phyloP scores from a whole-genome alignment of 1,140 invertebrate species.

The Drosophila repleta region DNA sequence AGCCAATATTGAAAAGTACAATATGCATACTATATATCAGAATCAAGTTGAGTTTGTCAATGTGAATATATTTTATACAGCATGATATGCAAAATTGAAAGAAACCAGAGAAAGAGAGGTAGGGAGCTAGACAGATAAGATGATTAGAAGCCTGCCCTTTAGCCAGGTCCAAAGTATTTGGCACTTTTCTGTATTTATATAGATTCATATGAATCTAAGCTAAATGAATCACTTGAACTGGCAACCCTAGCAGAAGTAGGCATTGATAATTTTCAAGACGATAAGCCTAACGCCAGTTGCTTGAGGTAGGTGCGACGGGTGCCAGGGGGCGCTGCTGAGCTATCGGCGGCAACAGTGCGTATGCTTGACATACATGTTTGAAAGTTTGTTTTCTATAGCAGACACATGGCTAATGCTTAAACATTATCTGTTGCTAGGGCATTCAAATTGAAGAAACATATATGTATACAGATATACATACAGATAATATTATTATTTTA shows the following conservation, averaged over 20 bases:
- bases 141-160: not conserved
- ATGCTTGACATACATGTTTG: not conserved
- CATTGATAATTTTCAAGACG: not conserved
- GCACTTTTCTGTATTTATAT: not conserved
- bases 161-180: slow-evolving; percentile 2
- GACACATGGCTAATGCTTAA: not conserved
- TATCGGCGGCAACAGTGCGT: not conserved
- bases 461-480: too few species aligned
- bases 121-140: too few species aligned
- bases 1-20: slow-evolving; percentile 1
- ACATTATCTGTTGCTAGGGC: not conserved
- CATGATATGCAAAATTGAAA: too few species aligned
- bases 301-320: not conserved
- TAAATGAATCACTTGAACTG: not conserved
- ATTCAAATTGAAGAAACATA: not conserved
- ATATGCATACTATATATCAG: not conserved
- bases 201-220: not conserved
- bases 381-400: not conserved
- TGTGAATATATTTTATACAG: not conserved
- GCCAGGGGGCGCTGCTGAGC: too few species aligned
- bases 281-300: not conserved
- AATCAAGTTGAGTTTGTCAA: not conserved
- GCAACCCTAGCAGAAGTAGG: not conserved
- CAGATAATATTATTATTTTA: too few species aligned
- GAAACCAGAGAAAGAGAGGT: too few species aligned